Conservation (phyloP, 2,113 vertebrate species). For the Ochotona princeps region DNA sequence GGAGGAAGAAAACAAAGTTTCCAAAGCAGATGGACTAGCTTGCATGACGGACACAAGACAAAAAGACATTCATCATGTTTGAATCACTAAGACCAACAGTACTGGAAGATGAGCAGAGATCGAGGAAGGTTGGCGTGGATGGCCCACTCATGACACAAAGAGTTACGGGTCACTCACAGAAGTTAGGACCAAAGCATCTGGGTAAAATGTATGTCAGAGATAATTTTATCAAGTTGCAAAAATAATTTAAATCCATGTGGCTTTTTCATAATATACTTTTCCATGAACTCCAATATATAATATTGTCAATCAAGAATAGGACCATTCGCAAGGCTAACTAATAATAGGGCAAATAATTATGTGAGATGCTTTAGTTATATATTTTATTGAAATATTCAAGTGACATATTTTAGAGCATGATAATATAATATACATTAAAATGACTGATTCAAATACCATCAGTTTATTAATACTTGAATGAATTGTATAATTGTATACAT, state of each 20-base stretch:
- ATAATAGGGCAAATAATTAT: too few species aligned
- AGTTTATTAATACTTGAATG: background rate
- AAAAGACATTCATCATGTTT: background rate
- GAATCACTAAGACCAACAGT: background rate
- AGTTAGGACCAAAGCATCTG: background rate
- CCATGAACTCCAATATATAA: too few species aligned
- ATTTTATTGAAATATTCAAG: background rate
- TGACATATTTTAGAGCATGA: background rate
- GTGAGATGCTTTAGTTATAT: background rate
- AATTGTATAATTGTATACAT: background rate
- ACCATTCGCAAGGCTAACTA: too few species aligned
- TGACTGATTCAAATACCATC: background rate
- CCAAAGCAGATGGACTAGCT: background rate
- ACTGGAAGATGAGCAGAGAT: background rate
- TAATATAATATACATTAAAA: background rate
- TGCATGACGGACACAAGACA: background rate
- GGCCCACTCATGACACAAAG: background rate
- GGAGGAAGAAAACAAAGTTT: background rate
- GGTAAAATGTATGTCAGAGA: too few species aligned
- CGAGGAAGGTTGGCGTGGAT: rapidly evolving
- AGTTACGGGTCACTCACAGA: rapidly evolving
- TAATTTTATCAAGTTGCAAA: too few species aligned
- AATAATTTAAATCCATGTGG: too few species aligned
- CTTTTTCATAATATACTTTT: too few species aligned
- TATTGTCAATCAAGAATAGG: too few species aligned